These are phyloP conservation scores for Diachasmimorpha longicaudata DNA, from an alignment of 1,140 invertebrate genomes.

Conservation along the genomic window DNA sequence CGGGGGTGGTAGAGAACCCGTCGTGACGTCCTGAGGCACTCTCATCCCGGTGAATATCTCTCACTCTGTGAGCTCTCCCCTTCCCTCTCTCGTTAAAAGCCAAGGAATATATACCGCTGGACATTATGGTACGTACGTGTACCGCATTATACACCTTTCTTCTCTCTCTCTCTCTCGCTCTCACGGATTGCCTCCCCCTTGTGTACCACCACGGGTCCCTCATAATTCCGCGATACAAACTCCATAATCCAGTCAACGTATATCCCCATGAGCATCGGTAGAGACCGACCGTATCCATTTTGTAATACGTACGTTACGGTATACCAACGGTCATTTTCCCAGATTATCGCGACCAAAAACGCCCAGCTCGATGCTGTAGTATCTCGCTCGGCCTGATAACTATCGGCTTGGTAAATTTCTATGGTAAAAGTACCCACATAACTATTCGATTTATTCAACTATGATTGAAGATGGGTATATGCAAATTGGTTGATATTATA, in stretches of 20 bases:
- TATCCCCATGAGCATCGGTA: constrained; percentile 28
- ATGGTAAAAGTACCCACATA: background rate
- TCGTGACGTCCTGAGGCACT: constrained; percentile 38
- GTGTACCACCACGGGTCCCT: constrained; percentile 18
- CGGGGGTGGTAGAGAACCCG: background rate
- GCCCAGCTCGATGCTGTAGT: background rate
- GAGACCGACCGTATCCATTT: constrained; percentile 37
- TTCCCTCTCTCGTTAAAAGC: constrained; percentile 25
- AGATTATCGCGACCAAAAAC: constrained; percentile 21
- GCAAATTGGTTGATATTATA: background rate
- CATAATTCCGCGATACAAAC: constrained; percentile 55
- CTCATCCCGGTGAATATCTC: constrained; percentile 41
- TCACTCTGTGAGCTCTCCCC: constrained; percentile 26
- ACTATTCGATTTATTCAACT: background rate
- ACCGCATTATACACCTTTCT: constrained; percentile 42
- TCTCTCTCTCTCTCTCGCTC: background rate
- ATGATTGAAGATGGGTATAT: background rate
- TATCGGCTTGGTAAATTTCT: background rate
- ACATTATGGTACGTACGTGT: constrained; percentile 46
- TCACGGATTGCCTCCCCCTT: background rate
- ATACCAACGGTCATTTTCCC: constrained; percentile 32
- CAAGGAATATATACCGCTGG: constrained; percentile 22
- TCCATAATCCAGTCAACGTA: constrained; percentile 55
- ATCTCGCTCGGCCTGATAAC: background rate
- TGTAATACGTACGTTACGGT: constrained; percentile 42